Base-by-base conservation (phyloP, 2,888 invertebrate genomes). In the Opisthograptis luteolata region DNA sequence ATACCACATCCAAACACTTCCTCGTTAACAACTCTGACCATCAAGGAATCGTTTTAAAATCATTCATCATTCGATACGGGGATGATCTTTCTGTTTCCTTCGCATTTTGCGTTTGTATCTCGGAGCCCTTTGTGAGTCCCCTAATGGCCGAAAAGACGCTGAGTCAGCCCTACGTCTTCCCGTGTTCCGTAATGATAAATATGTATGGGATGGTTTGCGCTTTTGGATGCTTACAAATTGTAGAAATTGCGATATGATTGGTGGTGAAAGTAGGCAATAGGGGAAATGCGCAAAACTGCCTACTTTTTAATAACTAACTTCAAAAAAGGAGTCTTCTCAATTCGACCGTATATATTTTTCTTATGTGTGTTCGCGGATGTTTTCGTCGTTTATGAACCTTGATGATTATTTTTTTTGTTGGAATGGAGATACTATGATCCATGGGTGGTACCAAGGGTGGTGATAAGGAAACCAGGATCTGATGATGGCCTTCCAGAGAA, bases 21-120 rank as follows among this genome's bases (percentile, higher is more conserved):
- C 13, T 13, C 9, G 8, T n/a, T n/a, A 20, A 5, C 27, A 30
- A 44, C 35, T 34, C 39, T 40, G 28, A 35, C 55, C 49, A 59
- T 69, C 71, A 58, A 52, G 51, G 55, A 67, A 80, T 83, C 77
- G 72, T 78, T 86, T 85, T 83, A 82, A 84, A 85, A 79, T 79
- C 79, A 86, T 87, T 84, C 75, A 87, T 87, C 87, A 87, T 75
- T 63, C 57, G 48, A 64, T 58, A 65, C 60, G 47, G 56, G 66
- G 57, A 76, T 79, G 78, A 79, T 81, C 44, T 53, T 36, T 46
- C 47, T 58, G 73, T 59, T 74, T 69, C 70, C 68, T 60, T 62
- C 64, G 10, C 62, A 66, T 82, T 83, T 79, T 80, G 78, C 79
- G 77, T 81, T 72, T 79, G 76, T 78, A 74, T 70, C 72, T 57